Evolutionary conservation across 2,797 vertebrate species (phyloP).

Genomic region (Enteromius paludinosus): DNA sequence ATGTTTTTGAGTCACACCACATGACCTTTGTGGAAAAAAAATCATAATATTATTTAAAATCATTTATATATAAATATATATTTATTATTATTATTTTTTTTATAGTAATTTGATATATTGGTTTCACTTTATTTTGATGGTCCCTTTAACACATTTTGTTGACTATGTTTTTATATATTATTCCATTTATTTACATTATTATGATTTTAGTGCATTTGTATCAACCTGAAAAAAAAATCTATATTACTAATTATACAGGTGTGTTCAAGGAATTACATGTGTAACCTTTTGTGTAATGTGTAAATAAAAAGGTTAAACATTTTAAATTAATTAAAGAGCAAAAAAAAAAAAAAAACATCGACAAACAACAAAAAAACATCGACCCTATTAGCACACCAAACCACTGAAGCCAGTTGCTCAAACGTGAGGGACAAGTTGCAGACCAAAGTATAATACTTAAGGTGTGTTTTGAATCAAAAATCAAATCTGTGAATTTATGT

Average conservation of each 20-base stretch:
- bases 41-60: too few species aligned
- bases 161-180: too few species aligned
- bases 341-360: background rate
- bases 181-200: background rate
- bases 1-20: background rate
- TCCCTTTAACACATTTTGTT: too few species aligned
- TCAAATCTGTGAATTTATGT: slow-evolving; percentile 4
- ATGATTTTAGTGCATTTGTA: background rate
- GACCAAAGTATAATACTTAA: background rate
- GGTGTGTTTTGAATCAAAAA: slow-evolving; percentile 3
- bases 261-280: background rate
- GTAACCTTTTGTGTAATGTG: background rate
- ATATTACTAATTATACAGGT: too few species aligned
- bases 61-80: too few species aligned
- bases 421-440: background rate
- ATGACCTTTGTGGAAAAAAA: background rate
- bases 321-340: background rate
- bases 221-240: background rate
- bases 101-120: too few species aligned
- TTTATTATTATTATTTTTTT: too few species aligned
- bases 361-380: background rate
- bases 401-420: background rate
- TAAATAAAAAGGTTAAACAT: too few species aligned
- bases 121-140: too few species aligned
- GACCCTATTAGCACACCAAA: background rate